Base-by-base conservation (phyloP, 1,140 invertebrate genomes). In the Maconellicoccus hirsutus region DNA sequence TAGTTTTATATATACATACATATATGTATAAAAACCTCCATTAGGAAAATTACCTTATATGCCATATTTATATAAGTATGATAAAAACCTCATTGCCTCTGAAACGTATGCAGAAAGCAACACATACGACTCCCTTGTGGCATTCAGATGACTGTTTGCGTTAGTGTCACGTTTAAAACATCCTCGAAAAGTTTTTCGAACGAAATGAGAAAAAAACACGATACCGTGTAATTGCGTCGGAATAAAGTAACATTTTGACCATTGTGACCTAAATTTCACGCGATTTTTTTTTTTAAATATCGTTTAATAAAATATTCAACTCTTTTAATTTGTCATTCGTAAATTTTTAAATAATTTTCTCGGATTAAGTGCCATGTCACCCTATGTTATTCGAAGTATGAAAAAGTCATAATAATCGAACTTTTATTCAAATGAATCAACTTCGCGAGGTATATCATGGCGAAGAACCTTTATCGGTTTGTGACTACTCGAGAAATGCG, bases 1-100 rank as follows among this genome's bases (percentile, higher is more conserved):
- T 52, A 52, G 12, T 52, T 52, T 52, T 52, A 16, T 16, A 52
- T 52, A 52, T 52, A 52, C n/a, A 19, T 19, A 19, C n/a, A 52
- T 52, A 16, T 38, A 38, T 52, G 16, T 16, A 52, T 52, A 52
- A 52, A 52, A 52, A 52, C 42, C 42, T 52, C 42, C 42, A 52
- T 52, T 52, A 52, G 42, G 42, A 52, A 52, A 52, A 52, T 52
- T 52, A 52, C 42, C 42, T 52, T 52, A 52, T 52, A 52, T 52
- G 42, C 42, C 42, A 52, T 52, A 52, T 52, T 52, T 52, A 52
- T 52, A 52, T 52, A 52, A 52, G 42, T 19, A 52, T 52, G 42
- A 52, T 52, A 52, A 52, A 52, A 52, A 52, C 42, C 42, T 52
- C 42, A 52, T 52, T 52, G 42, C 42, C 42, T 52, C 42, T 52